A percentile compares a stretch with the other conserved stretches of the same genome.
phyloP scores from a whole-genome alignment of 2,113 vertebrate genomes.

The Sebastes fasciatus region DNA sequence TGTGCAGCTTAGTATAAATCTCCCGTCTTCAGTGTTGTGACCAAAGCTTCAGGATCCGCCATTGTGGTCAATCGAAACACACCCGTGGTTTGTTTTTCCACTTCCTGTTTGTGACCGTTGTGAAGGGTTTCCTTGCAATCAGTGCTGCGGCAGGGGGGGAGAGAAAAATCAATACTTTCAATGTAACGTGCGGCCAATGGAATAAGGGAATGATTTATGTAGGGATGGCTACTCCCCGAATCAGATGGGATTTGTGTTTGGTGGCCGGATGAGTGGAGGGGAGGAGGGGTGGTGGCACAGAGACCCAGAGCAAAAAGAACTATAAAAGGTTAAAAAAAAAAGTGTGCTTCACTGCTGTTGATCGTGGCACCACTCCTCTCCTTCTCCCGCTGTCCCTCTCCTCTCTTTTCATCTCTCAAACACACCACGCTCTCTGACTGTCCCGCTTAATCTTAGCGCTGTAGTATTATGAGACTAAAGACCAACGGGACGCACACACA shows the following conservation, averaged over 20 bases:
- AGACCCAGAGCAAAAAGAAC: conserved; percentile 54
- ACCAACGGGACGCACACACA: conserved; percentile 47
- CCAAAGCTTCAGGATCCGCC: conserved; percentile 54
- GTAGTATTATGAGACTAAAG: conserved; percentile 80
- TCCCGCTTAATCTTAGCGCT: conserved; percentile 84
- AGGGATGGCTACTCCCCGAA: conserved; percentile 92
- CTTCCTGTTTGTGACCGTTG: conserved; percentile 83
- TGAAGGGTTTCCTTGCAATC: conserved; percentile 92
- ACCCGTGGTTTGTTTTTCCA: conserved; percentile 71
- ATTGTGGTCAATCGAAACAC: conserved; percentile 69
- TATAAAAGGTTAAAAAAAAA: conserved; percentile 56
- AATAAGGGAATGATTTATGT: conserved; percentile 99
- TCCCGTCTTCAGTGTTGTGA: conserved; percentile 24
- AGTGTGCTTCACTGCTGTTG: conserved; percentile 55
- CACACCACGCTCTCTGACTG: conserved; percentile 64
- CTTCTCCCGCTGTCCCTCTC: conserved; percentile 53
- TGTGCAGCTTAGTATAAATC: conserved; percentile 25
- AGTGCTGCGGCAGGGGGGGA: conserved; percentile 75
- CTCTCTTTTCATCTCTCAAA: conserved; percentile 47
- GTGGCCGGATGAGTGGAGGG: conserved; percentile 79
- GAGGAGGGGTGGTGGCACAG: conserved; percentile 79
- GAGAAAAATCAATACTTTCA: conserved; percentile 95
- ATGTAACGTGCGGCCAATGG: conserved; percentile 97
- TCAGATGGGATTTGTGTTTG: conserved; percentile 91
- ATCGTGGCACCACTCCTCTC: conserved; percentile 50